Evolutionary conservation across 2,113 vertebrate species (phyloP).

Genomic region (Nyctibius bracteatus): DNA sequence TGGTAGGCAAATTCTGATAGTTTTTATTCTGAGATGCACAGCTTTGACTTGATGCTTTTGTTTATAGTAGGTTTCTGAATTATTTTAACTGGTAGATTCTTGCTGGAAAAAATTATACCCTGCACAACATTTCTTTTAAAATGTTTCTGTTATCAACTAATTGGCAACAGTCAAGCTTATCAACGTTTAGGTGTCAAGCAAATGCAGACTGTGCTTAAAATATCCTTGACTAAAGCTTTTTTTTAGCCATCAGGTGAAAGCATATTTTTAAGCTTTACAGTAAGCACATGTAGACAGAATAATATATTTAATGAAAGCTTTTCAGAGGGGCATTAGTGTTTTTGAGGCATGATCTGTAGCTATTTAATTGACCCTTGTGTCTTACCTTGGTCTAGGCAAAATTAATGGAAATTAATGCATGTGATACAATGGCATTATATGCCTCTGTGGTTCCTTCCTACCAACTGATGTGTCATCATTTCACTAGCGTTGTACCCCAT

Average conservation of each 20-base stretch:
- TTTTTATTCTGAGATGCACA: background rate
- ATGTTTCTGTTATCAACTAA: background rate
- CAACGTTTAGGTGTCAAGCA: background rate
- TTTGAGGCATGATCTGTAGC: background rate
- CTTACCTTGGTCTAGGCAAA: background rate
- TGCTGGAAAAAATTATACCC: slow-evolving; percentile 69
- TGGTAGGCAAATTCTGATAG: background rate
- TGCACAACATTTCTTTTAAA: background rate
- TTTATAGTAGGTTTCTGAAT: background rate
- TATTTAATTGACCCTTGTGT: background rate
- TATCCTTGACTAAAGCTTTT: background rate
- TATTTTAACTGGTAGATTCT: slow-evolving; percentile 65
- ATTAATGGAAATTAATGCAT: background rate
- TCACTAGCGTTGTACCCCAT: background rate
- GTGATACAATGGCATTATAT: background rate
- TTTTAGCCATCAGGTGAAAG: background rate
- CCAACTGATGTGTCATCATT: background rate
- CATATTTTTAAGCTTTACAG: background rate
- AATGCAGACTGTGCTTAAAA: background rate
- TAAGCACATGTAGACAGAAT: background rate
- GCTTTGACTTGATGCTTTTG: background rate
- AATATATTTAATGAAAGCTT: background rate
- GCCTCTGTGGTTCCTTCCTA: background rate
- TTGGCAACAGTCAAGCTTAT: background rate
- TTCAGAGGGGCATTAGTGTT: background rate